Conservation (phyloP, 2,888 invertebrate species). For the Pheosia gnoma region DNA sequence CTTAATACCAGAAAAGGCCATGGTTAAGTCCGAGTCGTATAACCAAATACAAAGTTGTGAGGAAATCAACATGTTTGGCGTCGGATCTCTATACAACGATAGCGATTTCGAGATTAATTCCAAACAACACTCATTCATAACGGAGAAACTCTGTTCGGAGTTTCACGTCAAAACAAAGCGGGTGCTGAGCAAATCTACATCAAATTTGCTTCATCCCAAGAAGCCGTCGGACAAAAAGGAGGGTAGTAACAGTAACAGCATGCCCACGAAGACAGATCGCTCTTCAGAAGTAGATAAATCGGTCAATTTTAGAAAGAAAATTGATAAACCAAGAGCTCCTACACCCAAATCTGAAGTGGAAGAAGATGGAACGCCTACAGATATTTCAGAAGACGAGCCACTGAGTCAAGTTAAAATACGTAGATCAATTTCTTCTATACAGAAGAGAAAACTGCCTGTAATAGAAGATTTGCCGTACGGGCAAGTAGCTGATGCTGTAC, state of each 20-base stretch:
- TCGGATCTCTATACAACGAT: constrained; percentile 82
- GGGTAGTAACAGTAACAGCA: constrained; percentile 76
- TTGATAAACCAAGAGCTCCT: constrained; percentile 78
- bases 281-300: constrained; percentile 66
- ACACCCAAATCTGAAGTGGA: constrained; percentile 76
- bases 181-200: constrained; percentile 86
- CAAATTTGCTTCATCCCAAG: constrained; percentile 85
- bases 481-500: constrained; percentile 87
- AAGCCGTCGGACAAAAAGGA: constrained; percentile 81
- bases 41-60: constrained; percentile 82
- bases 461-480: constrained; percentile 88
- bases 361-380: constrained; percentile 65
- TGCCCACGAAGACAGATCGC: constrained; percentile 79
- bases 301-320: constrained; percentile 76
- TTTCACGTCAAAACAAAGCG: constrained; percentile 89
- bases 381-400: constrained; percentile 73
- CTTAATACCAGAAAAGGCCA: constrained; percentile 79
- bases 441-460: constrained; percentile 80
- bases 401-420: constrained; percentile 77
- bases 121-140: constrained; percentile 86
- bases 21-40: constrained; percentile 78
- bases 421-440: constrained; percentile 81
- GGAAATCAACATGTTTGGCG: constrained; percentile 82
- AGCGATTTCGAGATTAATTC: constrained; percentile 82
- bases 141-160: constrained; percentile 87